Evolutionary conservation across 2,113 vertebrate genomes (phyloP), one percentile per base, ranked within the genome.

Genomic region (Eulacestoma nigropectus): DNA sequence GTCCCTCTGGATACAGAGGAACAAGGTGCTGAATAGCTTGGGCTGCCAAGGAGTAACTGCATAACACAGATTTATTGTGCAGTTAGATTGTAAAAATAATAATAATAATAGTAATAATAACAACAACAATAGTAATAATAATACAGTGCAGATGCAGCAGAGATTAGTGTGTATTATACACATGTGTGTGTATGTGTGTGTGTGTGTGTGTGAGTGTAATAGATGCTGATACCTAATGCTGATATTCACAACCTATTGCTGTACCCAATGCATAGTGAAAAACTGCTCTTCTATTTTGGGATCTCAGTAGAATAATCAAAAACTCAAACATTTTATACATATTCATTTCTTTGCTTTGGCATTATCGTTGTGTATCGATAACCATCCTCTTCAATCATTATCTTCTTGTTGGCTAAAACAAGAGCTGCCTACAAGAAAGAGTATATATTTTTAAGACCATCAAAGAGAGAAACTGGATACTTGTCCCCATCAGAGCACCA

Each of bases 391-490:
- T 84, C 72, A 86, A 80, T 75, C 21, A 52, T 92, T 72, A 67
- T 63, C 68, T 85, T 83, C 52, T 83, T 10, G 0, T 18, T 65
- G 88, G n/a, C 65, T 70, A 77, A 46, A 90, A 76, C 3, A 1
- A 75, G 55, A 70, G 37, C 39, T 86, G 59, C 42, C 50, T 73
- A 62, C 63, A 70, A 73, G 52, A 87, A 90, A 72, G 49, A 73
- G 70, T 67, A 13, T 79, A 67, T 83, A 74, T 87, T 95, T 95
- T 94, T 83, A 87, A 95, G 90, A 84, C 62, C 69, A 50, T 84
- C 82, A 70, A 53, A 82, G 65, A 81, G n/a, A 65, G 93, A 94
- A 96, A 96, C 57, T 35, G 68, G 89, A 94, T 77, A 89, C 82
- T 95, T 87, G 87, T 92, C 80, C 94, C 81, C 21, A 17, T 72